Conservation (phyloP, 2,797 vertebrate species). For the Urosaurus nigricauda region DNA sequence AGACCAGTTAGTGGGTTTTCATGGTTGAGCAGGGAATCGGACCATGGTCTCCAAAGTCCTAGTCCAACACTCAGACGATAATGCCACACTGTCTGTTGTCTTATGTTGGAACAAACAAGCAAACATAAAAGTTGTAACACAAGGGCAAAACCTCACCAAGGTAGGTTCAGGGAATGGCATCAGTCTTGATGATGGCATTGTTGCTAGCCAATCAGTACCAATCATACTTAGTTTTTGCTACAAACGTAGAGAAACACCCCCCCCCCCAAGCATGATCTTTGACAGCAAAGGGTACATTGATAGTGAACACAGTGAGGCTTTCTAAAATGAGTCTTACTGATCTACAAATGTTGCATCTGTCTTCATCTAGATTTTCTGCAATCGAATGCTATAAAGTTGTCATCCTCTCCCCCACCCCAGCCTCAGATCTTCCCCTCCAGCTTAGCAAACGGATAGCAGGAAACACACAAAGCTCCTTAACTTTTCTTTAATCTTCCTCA, state of each 20-base stretch:
- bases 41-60: too few species aligned
- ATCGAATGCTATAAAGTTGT: background rate
- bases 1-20: too few species aligned
- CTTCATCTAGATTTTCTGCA: background rate
- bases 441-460: conserved; percentile 77
- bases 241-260: background rate
- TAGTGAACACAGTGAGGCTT: background rate
- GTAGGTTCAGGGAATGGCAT: background rate
- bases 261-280: background rate
- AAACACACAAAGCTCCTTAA: conserved; percentile 80
- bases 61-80: too few species aligned
- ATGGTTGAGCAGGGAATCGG: too few species aligned
- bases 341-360: background rate
- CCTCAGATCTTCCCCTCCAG: conserved; percentile 44
- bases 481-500: conserved; percentile 82
- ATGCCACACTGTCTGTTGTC: background rate
- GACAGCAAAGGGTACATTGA: background rate
- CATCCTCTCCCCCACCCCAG: background rate
- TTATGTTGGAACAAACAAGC: background rate
- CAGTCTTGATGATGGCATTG: background rate
- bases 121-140: background rate
- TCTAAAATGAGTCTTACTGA: background rate
- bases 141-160: background rate
- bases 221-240: background rate
- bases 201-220: background rate